Evolutionary conservation across 2,113 vertebrate genomes (phyloP), one percentile per base, ranked within the genome.

Genomic region (Falco punctatus): DNA sequence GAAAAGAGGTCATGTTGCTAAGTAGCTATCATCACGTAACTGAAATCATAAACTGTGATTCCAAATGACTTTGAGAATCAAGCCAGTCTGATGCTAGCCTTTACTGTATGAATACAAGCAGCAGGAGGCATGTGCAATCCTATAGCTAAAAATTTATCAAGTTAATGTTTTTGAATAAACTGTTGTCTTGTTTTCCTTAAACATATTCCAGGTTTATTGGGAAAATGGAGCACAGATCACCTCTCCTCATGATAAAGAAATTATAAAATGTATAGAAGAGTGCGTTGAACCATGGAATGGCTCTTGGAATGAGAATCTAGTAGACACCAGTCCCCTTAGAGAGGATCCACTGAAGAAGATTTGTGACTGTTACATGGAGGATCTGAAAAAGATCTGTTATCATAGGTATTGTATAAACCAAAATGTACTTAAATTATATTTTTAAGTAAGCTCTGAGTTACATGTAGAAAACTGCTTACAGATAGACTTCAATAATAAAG

Each of bases 171-270:
- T 8, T 81, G 18, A 52, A 17, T 65, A 62, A 81, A 30, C 30
- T 9, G 3, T 61, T 61, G 1, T 57, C 16, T 66, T 86, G 33
- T 48, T 92, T 66, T 67, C 48, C 40, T 83, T 80, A 13, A 57
- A 80, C 40, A 69, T 81, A 1, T 18, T 11, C 33, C 84, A 98
- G 99, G 99, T 99, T 79, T 99, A 99, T 69, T 99, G 99, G 99
- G 98, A 99, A 92, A 99, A 98, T 8, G 99, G 99, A 16, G 99
- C 99, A 15, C 99, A 99, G 98, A 99, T 99, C 91, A 98, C 97
- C 21, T 98, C 99, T 4, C 99, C 99, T 75, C 99, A 99, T 0
- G 99, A 99, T 78, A 99, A 99, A 71, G 99, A 99, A 96, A 99
- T 99, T 51, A 97, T 99, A 83, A 98, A 97, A 55, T 98, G 98